Base-by-base conservation (phyloP, 1,140 invertebrate species). In the Daktulosphaira vitifoliae region DNA sequence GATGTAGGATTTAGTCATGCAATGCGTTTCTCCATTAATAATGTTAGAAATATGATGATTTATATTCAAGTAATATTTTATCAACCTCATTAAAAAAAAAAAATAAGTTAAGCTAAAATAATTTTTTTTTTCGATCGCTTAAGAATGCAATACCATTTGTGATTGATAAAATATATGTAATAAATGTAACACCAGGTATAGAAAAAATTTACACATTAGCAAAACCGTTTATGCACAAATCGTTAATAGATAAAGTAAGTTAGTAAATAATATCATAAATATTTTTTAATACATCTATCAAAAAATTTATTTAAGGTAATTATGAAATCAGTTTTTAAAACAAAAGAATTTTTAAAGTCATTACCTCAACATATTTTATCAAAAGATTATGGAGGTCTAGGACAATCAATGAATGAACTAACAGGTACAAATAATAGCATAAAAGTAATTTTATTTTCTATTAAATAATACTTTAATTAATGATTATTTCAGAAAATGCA, bases 191-290 rank as follows among this genome's bases (percentile, higher is more conserved):
- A 8, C 80, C 81, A 48, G 78, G 84, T 25, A 73, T 84, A 29
- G 81, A 85, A 70, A 85, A 82, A 72, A 65, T 84, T 38, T 69
- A 85, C 49, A 68, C 78, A 20, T 72, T 85, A n/a, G 72, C 83
- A 15, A 81, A 74, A 66, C 82, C 83, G 0, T 85, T 85, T 68
- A 81, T 85, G 76, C 82, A 81, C 44, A 77, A 74, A 66, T 81
- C 84, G 69, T 73, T 85, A 44, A 77, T 79, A 62, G 76, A 83
- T 51, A 75, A 82, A 74, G 84, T 84, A 74, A 76, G 8, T 33
- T n/a, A 56, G 38, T 18, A 42, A 16, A 48, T 18, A 38, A 42
- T 2, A 44, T 13, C n/a, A n/a, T n/a, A n/a, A n/a, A n/a, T n/a
- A n/a, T n/a, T n/a, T n/a, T n/a, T n/a, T n/a, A n/a, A n/a, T n/a